Conservation (phyloP, 2,888 invertebrate species). For the Axea sp. region DNA sequence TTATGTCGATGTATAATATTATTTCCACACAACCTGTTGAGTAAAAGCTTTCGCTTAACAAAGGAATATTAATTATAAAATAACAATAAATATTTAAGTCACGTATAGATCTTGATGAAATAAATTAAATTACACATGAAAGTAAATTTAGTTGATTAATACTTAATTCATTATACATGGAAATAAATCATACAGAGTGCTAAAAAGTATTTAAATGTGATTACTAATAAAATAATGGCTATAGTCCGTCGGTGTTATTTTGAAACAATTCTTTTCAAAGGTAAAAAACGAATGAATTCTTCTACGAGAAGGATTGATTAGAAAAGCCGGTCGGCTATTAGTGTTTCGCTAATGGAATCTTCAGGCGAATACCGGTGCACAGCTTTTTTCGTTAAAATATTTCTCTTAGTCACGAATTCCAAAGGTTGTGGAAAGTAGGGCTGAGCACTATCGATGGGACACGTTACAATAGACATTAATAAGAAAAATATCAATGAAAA, state of each 20-base stretch:
- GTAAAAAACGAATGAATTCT: conserved; percentile 12
- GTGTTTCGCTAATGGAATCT: conserved; percentile 37
- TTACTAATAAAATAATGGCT: no score
- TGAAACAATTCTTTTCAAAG: conserved; percentile 11
- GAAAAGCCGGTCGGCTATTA: conserved; percentile 22
- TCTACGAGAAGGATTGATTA: conserved; percentile 21
- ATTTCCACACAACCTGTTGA: no score
- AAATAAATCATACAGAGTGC: no score
- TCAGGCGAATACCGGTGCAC: conserved; percentile 5
- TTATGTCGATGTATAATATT: no score
- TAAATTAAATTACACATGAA: no score
- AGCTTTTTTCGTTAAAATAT: conserved; percentile 29
- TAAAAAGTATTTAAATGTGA: no score
- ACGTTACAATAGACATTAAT: conserved; percentile 37
- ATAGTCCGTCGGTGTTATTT: not conserved
- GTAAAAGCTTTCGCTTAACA: no score
- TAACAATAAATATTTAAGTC: no score
- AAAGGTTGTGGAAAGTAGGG: conserved; percentile 15
- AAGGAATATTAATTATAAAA: no score
- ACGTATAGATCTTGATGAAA: no score
- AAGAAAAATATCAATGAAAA: conserved; percentile 42
- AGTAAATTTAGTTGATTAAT: no score
- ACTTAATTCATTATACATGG: no score
- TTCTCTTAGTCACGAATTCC: conserved; percentile 36
- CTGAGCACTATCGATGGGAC: conserved; percentile 40